Evolutionary conservation across 2,888 invertebrate species (phyloP).

Genomic region (Caenorhabditis sp.): DNA sequence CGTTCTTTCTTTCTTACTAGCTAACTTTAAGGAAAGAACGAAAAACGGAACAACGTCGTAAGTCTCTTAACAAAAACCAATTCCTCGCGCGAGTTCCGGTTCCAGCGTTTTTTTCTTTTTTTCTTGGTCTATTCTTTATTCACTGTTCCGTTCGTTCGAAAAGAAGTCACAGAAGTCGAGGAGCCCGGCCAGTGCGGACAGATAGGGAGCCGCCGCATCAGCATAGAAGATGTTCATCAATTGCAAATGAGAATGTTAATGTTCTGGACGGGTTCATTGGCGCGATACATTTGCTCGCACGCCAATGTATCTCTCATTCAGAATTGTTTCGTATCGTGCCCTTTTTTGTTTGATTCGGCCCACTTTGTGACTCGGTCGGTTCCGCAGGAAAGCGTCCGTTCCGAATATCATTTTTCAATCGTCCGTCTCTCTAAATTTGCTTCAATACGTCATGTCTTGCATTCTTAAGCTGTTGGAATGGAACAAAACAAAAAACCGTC

Average conservation of each 20-base stretch:
- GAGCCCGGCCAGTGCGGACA: slow-evolving; percentile 28
- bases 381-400: slow-evolving; percentile 16
- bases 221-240: slow-evolving; percentile 68
- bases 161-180: slow-evolving; percentile 18
- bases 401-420: slow-evolving; percentile 55
- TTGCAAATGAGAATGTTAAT: slow-evolving; percentile 70
- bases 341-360: slow-evolving; percentile 8
- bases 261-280: slow-evolving; percentile 55
- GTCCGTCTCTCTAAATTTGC: neutral
- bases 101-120: slow-evolving; percentile 41
- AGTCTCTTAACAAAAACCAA: slow-evolving; percentile 35
- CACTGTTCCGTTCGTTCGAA: neutral
- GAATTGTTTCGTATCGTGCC: slow-evolving; percentile 54
- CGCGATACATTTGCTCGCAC: slow-evolving; percentile 49
- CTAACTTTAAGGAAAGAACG: neutral
- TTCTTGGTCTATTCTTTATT: slow-evolving; percentile 14
- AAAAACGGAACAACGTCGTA: neutral
- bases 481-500: slow-evolving; percentile 15
- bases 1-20: neutral
- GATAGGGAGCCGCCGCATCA: slow-evolving; percentile 41
- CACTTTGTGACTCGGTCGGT: neutral
- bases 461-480: slow-evolving; percentile 23
- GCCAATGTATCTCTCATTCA: slow-evolving; percentile 57
- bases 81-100: slow-evolving; percentile 26
- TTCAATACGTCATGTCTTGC: slow-evolving; percentile 21